Evolutionary conservation across 2,113 vertebrate genomes (phyloP).

Genomic region (Donacobius atricapilla): DNA sequence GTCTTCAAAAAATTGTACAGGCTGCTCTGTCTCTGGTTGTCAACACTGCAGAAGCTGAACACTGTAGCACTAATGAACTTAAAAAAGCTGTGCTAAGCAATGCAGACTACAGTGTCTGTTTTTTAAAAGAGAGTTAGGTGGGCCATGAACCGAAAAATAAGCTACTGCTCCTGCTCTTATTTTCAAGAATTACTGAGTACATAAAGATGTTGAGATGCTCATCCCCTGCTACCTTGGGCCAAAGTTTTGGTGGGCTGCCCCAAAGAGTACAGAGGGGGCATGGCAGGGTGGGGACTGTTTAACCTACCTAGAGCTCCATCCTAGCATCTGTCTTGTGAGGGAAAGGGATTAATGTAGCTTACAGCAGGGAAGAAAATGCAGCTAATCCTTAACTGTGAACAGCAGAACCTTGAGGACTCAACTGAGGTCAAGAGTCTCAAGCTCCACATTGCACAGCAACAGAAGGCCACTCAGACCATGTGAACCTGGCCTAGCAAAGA

Average conservation of each 20-base stretch:
- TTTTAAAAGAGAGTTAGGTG: not conserved
- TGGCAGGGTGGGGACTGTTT: fast-evolving
- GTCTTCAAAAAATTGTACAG: not conserved
- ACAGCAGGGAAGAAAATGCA: not conserved
- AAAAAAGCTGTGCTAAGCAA: not conserved
- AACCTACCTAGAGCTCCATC: not conserved
- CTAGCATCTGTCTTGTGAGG: not conserved
- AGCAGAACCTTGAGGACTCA: not conserved
- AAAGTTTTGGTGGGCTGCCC: fast-evolving
- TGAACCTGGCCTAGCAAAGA: not conserved
- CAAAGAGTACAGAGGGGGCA: fast-evolving
- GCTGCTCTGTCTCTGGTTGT: not conserved
- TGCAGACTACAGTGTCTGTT: not conserved
- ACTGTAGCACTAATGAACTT: not conserved
- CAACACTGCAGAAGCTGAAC: not conserved
- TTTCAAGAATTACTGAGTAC: not conserved
- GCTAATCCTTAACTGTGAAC: not conserved
- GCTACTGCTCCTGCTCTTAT: not conserved
- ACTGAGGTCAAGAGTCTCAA: not conserved
- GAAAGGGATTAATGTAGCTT: not conserved
- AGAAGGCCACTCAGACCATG: not conserved
- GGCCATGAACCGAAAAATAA: not conserved
- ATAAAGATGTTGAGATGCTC: not conserved
- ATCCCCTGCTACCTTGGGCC: not conserved
- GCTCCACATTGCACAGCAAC: not conserved